These are phyloP conservation scores for Sebastes fasciatus DNA, from an alignment of 2,113 vertebrate species.

Conservation along the genomic window DNA sequence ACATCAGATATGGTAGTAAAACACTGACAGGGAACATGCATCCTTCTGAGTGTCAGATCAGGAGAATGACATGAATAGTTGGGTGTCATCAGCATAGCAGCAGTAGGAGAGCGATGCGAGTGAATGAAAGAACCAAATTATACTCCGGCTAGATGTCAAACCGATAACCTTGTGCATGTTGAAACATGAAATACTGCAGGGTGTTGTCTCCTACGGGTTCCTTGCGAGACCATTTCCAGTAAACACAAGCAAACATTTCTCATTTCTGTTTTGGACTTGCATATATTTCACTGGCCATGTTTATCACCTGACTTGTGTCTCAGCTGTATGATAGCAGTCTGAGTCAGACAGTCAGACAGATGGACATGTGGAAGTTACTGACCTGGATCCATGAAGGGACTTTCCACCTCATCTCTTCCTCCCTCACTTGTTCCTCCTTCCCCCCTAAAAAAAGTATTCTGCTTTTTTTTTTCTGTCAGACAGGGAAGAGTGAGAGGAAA, in stretches of 20 bases:
- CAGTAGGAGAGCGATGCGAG: neutral
- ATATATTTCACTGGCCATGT: neutral
- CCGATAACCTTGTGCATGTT: neutral
- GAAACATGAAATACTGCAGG: neutral
- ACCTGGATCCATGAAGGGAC: conserved; percentile 75
- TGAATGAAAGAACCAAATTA: neutral
- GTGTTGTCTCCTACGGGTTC: neutral
- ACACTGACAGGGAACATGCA: no score
- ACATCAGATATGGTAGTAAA: no score
- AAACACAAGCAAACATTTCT: neutral
- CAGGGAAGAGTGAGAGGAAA: conserved; percentile 62
- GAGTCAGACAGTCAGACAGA: conserved; percentile 66
- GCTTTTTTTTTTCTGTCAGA: conserved; percentile 33
- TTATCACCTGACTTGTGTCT: conserved; percentile 57
- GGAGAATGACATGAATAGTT: neutral
- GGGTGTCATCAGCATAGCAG: conserved; percentile 11
- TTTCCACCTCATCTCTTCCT: conserved; percentile 76
- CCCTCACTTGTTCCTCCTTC: conserved; percentile 39
- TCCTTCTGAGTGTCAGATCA: no score
- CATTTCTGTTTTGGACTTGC: no score
- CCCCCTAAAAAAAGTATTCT: conserved; percentile 38
- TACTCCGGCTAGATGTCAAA: neutral
- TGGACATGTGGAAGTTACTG: conserved; percentile 63
- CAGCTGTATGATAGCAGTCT: conserved; percentile 31
- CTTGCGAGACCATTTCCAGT: neutral